Conservation (phyloP, 2,113 vertebrate genomes). For the Mastomys natalensis region DNA sequence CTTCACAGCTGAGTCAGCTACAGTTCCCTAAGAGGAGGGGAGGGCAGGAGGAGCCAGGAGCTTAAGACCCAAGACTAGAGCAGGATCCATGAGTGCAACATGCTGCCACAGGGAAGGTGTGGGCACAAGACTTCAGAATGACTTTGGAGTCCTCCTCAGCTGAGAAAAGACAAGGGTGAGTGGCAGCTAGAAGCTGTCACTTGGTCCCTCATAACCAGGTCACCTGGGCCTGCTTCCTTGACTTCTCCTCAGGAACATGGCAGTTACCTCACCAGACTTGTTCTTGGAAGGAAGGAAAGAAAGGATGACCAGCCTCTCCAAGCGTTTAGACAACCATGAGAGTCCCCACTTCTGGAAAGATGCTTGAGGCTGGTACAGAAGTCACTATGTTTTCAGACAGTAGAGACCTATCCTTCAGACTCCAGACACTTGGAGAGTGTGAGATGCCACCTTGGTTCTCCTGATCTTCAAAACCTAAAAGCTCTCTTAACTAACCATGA, state of each 20-base stretch:
- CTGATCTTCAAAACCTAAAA: background rate
- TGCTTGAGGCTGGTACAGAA: fast-evolving
- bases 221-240: background rate
- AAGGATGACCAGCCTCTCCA: background rate
- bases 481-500: background rate
- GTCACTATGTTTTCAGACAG: fast-evolving
- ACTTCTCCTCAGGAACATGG: background rate
- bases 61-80: background rate
- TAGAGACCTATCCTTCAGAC: background rate
- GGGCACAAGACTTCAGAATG: background rate
- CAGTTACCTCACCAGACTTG: background rate
- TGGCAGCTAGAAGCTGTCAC: background rate
- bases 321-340: background rate
- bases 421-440: background rate
- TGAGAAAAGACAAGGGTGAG: background rate
- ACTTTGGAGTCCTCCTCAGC: background rate
- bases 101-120: background rate
- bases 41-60: background rate
- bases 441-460: background rate
- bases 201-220: background rate
- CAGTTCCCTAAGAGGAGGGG: background rate
- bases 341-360: background rate
- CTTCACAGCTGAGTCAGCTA: background rate
- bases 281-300: background rate
- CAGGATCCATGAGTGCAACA: background rate